phyloP scores from a whole-genome alignment of 2,797 vertebrate genomes.

The Macropus fuliginosus region DNA sequence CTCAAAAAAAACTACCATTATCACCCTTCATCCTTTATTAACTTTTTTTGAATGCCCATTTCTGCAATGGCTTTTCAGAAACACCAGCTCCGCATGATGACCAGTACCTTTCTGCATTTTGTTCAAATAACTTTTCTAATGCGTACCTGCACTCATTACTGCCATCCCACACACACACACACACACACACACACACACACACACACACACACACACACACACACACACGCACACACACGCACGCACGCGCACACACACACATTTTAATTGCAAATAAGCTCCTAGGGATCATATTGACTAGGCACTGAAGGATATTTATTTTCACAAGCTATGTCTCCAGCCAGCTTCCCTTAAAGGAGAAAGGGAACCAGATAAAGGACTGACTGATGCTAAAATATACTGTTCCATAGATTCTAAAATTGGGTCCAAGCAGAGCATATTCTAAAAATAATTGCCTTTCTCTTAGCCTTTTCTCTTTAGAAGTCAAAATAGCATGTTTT shows the following conservation, averaged over 20 bases:
- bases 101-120: conserved; percentile 15
- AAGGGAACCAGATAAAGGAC: conserved; percentile 36
- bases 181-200: not conserved
- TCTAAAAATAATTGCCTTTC: conserved; percentile 77
- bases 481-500: conserved; percentile 76
- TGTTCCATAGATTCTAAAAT: conserved; percentile 67
- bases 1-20: not conserved
- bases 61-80: not conserved
- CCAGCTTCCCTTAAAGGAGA: not conserved
- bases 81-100: not conserved
- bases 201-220: too few relatives aligned
- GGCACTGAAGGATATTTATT: conserved; percentile 10
- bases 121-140: conserved; percentile 23
- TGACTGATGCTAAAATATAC: conserved; percentile 65
- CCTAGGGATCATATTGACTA: not conserved
- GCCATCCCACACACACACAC: not conserved
- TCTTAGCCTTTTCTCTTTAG: conserved; percentile 49
- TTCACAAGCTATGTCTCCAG: conserved; percentile 10
- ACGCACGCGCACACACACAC: not conserved
- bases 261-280: not conserved
- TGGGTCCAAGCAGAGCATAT: conserved; percentile 70
- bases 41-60: not conserved
- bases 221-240: not conserved
- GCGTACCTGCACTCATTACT: not conserved
- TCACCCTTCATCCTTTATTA: conserved; percentile 32